Percentiles rank a stretch among this genome's conserved stretches.
Evolutionary conservation across 2,888 invertebrate genomes (phyloP).

Genomic region (Leptura quadrifasciata): DNA sequence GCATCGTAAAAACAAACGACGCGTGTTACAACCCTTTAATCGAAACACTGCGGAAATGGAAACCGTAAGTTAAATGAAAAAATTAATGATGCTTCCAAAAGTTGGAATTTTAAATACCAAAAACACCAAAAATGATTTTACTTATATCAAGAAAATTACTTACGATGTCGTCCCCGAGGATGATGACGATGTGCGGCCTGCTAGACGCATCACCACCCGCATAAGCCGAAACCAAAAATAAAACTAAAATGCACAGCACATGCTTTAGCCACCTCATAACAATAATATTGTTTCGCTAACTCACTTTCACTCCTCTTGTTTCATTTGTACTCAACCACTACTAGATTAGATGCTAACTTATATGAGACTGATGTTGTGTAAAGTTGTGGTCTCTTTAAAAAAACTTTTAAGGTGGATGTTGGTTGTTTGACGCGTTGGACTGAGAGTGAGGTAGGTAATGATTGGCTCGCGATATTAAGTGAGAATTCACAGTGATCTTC

Average conservation of each 20-base stretch:
- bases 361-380: slow-evolving; percentile 12
- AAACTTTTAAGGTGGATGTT: background rate
- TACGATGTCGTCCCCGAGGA: slow-evolving; percentile 58
- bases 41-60: too few species aligned
- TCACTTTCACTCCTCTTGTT: slow-evolving; percentile 20
- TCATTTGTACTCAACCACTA: background rate
- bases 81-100: too few species aligned
- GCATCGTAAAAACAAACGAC: too few species aligned
- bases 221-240: background rate
- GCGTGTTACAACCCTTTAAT: too few species aligned
- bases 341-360: slow-evolving; percentile 14
- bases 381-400: slow-evolving; percentile 13
- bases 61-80: too few species aligned
- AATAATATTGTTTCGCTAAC: background rate
- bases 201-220: slow-evolving; percentile 11
- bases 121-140: too few species aligned
- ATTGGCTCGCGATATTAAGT: background rate
- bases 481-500: background rate
- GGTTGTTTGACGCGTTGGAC: background rate
- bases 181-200: slow-evolving; percentile 52
- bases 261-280: slow-evolving; percentile 17
- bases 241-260: slow-evolving; percentile 18
- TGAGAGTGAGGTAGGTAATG: background rate
- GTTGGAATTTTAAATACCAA: too few species aligned
- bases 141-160: slow-evolving; percentile 46